These are phyloP conservation scores for Peromyscus eremicus DNA, from an alignment of 2,797 vertebrate species.

Conservation along the genomic window DNA sequence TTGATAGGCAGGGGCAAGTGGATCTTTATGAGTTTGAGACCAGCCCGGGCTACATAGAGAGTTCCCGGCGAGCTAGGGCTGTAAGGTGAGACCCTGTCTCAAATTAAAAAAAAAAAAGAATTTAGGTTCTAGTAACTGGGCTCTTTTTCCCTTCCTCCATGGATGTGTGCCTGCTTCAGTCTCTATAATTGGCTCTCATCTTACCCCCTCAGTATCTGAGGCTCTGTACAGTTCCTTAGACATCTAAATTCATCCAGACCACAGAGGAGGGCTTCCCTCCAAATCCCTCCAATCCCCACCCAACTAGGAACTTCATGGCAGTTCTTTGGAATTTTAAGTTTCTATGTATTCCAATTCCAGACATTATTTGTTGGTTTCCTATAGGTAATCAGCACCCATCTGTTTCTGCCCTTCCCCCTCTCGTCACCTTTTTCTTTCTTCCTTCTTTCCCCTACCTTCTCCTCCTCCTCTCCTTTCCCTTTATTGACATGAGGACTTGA, in stretches of 20 bases:
- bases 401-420: constrained; percentile 32
- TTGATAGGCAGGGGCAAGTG: not conserved
- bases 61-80: not conserved
- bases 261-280: not conserved
- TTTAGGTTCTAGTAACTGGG: constrained; percentile 14
- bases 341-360: constrained; percentile 48
- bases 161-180: not conserved
- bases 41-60: not conserved
- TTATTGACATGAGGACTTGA: not conserved
- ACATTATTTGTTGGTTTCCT: not conserved
- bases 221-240: not conserved
- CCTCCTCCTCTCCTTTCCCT: too few species aligned
- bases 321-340: constrained; percentile 32
- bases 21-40: not conserved
- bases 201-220: constrained; percentile 4
- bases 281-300: not conserved
- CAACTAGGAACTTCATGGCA: constrained; percentile 30
- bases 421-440: not conserved
- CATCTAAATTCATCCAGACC: constrained; percentile 23
- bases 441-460: not conserved
- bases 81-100: not conserved
- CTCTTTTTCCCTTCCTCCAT: constrained; percentile 20
- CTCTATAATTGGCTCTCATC: not conserved
- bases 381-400: not conserved
- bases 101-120: not conserved